phyloP scores from a whole-genome alignment of 2,113 vertebrate species.

The Caranx ignobilis region DNA sequence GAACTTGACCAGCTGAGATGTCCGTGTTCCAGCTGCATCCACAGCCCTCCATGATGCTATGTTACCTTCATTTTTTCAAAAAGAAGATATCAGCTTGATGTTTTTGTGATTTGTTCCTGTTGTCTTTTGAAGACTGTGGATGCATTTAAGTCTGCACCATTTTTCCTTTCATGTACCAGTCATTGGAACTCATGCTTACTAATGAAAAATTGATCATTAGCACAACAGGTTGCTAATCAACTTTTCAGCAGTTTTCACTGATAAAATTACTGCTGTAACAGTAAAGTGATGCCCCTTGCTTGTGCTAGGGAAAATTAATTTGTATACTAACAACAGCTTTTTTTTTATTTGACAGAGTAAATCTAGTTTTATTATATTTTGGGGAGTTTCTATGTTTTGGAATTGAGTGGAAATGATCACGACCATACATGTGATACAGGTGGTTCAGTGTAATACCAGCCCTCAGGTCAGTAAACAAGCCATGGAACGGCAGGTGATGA shows the following conservation, averaged over 20 bases:
- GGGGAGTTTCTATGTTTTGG: background rate
- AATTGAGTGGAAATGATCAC: constrained; percentile 15
- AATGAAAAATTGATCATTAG: background rate
- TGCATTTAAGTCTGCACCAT: background rate
- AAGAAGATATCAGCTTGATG: background rate
- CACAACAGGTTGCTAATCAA: no score
- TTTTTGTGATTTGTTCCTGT: background rate
- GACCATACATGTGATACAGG: constrained; percentile 39
- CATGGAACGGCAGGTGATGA: constrained; percentile 50
- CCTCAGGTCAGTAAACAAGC: constrained; percentile 67
- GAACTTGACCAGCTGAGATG: background rate
- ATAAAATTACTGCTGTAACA: background rate
- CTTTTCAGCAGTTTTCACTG: background rate
- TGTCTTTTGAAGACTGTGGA: background rate
- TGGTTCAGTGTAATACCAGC: constrained; percentile 47
- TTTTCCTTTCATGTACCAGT: background rate
- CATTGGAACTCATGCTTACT: background rate
- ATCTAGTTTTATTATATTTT: background rate
- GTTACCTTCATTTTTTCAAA: background rate
- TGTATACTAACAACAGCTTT: background rate
- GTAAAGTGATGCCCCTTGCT: background rate
- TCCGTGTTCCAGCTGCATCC: background rate
- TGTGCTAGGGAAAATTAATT: background rate
- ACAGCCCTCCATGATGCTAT: background rate
- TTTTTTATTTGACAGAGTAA: background rate